These are phyloP conservation scores for Nasonia giraulti DNA, from an alignment of 1,140 invertebrate genomes.

Conservation along the genomic window DNA sequence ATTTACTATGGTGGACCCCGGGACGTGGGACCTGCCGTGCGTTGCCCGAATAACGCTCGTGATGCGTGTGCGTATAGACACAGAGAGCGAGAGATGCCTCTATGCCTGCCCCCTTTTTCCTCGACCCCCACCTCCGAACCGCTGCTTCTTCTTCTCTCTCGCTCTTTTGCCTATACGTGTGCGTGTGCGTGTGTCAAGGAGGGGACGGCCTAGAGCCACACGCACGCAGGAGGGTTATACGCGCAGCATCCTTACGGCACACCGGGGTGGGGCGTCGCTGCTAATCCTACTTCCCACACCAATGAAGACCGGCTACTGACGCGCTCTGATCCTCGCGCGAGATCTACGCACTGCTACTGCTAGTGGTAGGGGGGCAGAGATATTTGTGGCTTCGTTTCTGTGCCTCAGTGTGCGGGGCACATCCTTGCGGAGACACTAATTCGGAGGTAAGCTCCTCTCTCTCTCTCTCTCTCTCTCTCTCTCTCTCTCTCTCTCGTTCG, in stretches of 20 bases:
- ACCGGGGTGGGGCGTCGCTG: conserved; percentile 66
- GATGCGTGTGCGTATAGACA: background rate
- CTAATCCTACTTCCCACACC: conserved; percentile 62
- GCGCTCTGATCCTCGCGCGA: conserved; percentile 18
- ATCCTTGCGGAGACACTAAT: background rate
- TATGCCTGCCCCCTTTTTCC: background rate
- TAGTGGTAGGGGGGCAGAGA: background rate
- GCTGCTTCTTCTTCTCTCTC: conserved; percentile 33
- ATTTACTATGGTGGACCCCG: conserved; percentile 69
- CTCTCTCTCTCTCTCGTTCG: background rate
- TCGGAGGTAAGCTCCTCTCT: conserved; percentile 1
- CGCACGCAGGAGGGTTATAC: conserved; percentile 57
- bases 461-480: background rate
- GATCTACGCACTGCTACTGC: background rate
- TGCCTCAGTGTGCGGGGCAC: background rate
- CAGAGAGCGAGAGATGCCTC: background rate
- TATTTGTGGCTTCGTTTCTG: conserved; percentile 7
- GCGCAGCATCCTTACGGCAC: conserved; percentile 36
- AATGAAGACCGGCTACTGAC: conserved; percentile 45
- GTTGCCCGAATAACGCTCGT: background rate
- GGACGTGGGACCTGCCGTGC: conserved; percentile 58
- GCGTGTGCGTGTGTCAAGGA: conserved; percentile 7
- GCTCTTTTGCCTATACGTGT: background rate
- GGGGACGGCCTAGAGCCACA: conserved; percentile 60
- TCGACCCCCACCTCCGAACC: background rate